Evolutionary conservation across 2,888 invertebrate species (phyloP).

Genomic region (Epirrhoe tristata): DNA sequence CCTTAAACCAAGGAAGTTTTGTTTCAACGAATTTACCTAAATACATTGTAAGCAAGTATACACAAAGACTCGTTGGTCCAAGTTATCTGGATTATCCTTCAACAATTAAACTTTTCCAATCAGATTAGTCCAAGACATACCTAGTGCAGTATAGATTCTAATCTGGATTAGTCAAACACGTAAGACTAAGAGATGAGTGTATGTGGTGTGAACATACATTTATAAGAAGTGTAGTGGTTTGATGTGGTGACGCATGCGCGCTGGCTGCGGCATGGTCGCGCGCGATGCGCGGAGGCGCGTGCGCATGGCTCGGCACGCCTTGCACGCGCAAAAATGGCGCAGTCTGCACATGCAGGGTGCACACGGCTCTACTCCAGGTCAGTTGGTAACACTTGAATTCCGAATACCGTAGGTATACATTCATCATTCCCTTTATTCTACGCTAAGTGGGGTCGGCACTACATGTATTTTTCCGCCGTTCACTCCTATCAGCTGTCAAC

Average conservation of each 20-base stretch:
- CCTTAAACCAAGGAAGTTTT: not conserved
- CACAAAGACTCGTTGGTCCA: not conserved
- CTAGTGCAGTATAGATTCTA: not conserved
- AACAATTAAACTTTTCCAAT: not conserved
- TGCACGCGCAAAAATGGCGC: constrained; percentile 81
- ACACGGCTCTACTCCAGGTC: constrained; percentile 77
- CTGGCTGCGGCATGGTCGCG: constrained; percentile 67
- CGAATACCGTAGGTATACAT: no score
- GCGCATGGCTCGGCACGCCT: constrained; percentile 80
- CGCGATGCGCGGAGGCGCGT: constrained; percentile 81
- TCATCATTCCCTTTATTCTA: no score
- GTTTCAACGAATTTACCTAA: not conserved
- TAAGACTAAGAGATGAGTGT: not conserved
- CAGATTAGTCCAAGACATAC: not conserved
- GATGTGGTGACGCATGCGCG: constrained; percentile 31
- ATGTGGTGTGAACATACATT: not conserved
- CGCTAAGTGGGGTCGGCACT: no score
- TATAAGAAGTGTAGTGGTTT: constrained; percentile 5
- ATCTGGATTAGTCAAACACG: not conserved
- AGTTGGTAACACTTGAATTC: constrained; percentile 18
- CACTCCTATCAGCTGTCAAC: no score
- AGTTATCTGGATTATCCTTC: not conserved
- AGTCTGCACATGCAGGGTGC: constrained; percentile 77
- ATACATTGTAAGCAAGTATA: not conserved
- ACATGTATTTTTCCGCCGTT: no score